Evolutionary conservation across 2,888 invertebrate genomes (phyloP).

Genomic region (Anorthoa munda): DNA sequence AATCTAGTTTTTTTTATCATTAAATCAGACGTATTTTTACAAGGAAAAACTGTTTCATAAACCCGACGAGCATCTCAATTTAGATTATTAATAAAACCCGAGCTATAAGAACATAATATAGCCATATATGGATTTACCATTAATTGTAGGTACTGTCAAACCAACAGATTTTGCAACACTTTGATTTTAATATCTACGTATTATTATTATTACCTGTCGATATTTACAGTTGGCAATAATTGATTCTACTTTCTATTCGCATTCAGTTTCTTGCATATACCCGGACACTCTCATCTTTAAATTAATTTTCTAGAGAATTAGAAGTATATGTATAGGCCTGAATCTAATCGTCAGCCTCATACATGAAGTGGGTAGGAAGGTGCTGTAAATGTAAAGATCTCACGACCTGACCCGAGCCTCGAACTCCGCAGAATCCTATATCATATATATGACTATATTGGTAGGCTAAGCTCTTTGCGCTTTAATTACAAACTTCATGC

Average conservation of each 20-base stretch:
- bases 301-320: no score
- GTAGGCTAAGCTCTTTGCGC: not conserved
- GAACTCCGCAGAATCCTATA: constrained; percentile 9
- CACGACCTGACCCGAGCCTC: constrained; percentile 4
- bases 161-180: not conserved
- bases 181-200: constrained; percentile 21
- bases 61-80: constrained; percentile 17
- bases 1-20: not conserved
- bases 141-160: constrained; percentile 23
- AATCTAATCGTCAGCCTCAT: not conserved
- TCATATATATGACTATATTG: constrained; percentile 2
- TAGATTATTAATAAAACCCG: constrained; percentile 35
- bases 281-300: no score
- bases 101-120: not conserved
- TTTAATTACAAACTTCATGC: not conserved
- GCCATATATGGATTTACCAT: not conserved
- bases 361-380: not conserved
- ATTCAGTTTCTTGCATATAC: no score
- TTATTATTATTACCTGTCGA: not conserved
- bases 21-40: not conserved
- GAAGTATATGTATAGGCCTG: no score
- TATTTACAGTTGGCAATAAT: no score
- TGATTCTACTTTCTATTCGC: no score
- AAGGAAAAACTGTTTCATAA: constrained; percentile 40
- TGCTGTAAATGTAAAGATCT: constrained; percentile 8